These are phyloP conservation scores for Eulemur rubriventer DNA, from an alignment of 2,797 vertebrate genomes.

Conservation along the genomic window DNA sequence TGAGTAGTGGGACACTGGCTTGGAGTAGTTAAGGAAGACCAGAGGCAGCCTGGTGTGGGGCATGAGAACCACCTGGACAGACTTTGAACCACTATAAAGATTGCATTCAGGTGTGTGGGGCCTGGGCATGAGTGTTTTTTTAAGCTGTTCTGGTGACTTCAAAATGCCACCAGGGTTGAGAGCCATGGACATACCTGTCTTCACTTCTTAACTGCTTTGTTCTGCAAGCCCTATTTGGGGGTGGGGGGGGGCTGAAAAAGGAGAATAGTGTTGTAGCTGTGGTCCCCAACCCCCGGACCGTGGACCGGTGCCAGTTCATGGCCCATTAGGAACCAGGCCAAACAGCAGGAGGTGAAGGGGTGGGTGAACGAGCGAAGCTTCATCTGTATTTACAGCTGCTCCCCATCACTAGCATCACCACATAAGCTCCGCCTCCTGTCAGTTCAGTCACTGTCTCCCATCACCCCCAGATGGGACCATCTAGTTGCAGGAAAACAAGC, in stretches of 20 bases:
- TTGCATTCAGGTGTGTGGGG: neutral
- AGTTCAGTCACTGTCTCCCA: too few relatives aligned
- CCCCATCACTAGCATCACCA: too few relatives aligned
- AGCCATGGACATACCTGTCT: neutral
- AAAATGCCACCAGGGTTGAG: neutral
- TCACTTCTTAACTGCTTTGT: neutral
- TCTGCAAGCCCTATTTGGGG: neutral
- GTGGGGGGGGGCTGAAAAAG: neutral
- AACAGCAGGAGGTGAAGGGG: too few relatives aligned
- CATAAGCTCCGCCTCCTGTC: too few relatives aligned
- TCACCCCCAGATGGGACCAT: too few relatives aligned
- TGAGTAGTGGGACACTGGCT: neutral
- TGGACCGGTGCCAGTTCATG: too few relatives aligned
- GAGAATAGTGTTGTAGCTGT: neutral
- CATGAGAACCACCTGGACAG: neutral
- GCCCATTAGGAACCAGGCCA: too few relatives aligned
- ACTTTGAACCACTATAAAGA: neutral
- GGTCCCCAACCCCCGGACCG: too few relatives aligned
- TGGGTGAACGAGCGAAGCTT: too few relatives aligned
- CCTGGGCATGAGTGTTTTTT: neutral
- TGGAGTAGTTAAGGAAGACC: neutral
- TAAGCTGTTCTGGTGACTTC: neutral
- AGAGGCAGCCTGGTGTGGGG: neutral
- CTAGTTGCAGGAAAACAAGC: too few relatives aligned
- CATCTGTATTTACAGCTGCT: too few relatives aligned